Evolutionary conservation across 2,797 vertebrate species (phyloP).

Genomic region (Tamandua tetradactyla): DNA sequence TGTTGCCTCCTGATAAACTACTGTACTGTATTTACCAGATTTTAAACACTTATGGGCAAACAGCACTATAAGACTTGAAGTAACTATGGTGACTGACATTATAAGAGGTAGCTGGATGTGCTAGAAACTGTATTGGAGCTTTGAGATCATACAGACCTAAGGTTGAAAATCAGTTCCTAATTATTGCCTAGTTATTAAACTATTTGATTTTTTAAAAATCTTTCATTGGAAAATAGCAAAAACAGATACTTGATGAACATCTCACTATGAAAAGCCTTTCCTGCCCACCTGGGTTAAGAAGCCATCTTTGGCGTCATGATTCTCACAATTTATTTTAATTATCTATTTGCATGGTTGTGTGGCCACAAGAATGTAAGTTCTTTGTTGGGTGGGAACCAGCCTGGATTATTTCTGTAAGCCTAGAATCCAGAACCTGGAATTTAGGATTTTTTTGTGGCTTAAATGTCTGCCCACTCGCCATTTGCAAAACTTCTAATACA

Average conservation of each 20-base stretch:
- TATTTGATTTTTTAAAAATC: not conserved
- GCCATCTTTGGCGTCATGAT: not conserved
- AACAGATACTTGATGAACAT: slow-evolving; percentile 23
- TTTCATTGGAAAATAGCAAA: slow-evolving; percentile 11
- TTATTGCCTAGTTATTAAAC: slow-evolving; percentile 41
- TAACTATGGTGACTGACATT: not conserved
- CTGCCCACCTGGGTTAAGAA: slow-evolving; percentile 14
- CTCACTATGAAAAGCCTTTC: slow-evolving; percentile 15
- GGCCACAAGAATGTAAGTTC: not conserved
- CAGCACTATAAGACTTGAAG: not conserved
- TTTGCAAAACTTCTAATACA: slow-evolving; percentile 9
- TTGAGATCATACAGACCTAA: not conserved
- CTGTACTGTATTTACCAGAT: not conserved
- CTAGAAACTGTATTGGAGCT: not conserved
- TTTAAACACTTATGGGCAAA: slow-evolving; percentile 17
- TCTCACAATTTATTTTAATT: slow-evolving; percentile 14
- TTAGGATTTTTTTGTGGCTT: not conserved
- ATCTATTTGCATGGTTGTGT: not conserved
- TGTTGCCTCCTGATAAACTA: not conserved
- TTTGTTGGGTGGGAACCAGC: not conserved
- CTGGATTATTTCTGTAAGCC: slow-evolving; percentile 33
- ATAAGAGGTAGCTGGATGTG: not conserved
- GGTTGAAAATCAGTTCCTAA: not conserved
- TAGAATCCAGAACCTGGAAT: not conserved
- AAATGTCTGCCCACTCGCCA: not conserved